These are phyloP conservation scores for Melinaea menophilus DNA, from an alignment of 2,888 invertebrate species.

Conservation along the genomic window DNA sequence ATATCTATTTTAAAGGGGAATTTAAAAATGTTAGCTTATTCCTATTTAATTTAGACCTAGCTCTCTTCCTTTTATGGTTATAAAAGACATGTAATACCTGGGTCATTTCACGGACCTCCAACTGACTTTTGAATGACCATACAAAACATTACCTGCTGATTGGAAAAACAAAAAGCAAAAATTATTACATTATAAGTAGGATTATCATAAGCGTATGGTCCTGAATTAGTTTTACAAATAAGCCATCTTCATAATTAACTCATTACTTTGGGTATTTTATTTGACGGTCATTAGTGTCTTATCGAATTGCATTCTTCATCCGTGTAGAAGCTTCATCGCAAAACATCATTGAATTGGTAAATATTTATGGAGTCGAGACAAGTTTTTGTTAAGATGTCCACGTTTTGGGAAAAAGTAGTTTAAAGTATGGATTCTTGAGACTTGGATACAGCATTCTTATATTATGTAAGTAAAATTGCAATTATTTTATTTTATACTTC, in stretches of 20 bases:
- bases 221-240: constrained; percentile 16
- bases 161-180: too few relatives aligned
- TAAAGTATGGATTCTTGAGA: constrained; percentile 18
- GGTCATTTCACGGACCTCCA: too few relatives aligned
- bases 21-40: too few relatives aligned
- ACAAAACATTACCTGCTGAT: too few relatives aligned
- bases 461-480: constrained; percentile 6
- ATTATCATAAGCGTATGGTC: background rate
- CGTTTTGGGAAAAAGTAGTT: constrained; percentile 28
- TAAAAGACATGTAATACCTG: too few relatives aligned
- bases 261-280: constrained; percentile 34
- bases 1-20: background rate
- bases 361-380: constrained; percentile 47
- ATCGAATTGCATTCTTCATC: constrained; percentile 49
- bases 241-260: constrained; percentile 30
- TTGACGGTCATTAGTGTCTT: constrained; percentile 45
- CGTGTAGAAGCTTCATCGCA: constrained; percentile 44
- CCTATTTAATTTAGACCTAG: too few relatives aligned
- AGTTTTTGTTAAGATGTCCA: constrained; percentile 30
- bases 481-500: too few relatives aligned
- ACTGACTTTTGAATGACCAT: too few relatives aligned
- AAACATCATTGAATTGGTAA: constrained; percentile 57
- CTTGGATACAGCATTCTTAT: constrained; percentile 24
- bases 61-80: too few relatives aligned
- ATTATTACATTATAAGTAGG: background rate